Conservation (phyloP, 37 sponge, comb jelly and placozoan genomes). For the Agelas oroides region DNA sequence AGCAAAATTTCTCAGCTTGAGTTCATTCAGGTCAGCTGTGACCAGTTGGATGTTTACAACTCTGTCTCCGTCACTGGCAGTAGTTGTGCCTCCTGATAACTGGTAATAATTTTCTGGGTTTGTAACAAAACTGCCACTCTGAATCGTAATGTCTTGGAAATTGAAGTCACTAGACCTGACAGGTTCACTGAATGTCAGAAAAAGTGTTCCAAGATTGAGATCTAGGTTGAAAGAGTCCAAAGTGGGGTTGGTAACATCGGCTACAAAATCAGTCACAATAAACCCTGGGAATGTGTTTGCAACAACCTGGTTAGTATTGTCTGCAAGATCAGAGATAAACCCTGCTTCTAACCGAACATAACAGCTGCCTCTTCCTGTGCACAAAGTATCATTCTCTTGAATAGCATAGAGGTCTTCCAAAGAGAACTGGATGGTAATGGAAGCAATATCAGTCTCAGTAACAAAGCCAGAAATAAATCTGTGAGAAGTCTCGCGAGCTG, state of each 20-base stretch:
- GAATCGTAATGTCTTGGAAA: constrained; percentile 63
- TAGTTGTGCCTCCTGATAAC: constrained; percentile 55
- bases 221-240: constrained; percentile 66
- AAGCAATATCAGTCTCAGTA: constrained; percentile 10
- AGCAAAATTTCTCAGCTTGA: constrained; percentile 77
- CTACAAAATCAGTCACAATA: constrained; percentile 42
- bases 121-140: constrained; percentile 25
- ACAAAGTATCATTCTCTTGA: constrained; percentile 61
- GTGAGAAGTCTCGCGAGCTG: constrained; percentile 19
- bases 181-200: constrained; percentile 80
- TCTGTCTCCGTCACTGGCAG: constrained; percentile 42
- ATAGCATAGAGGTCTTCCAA: constrained; percentile 62
- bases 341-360: constrained; percentile 57
- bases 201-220: constrained; percentile 63
- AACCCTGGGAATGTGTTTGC: constrained; percentile 30
- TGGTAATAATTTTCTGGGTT: constrained; percentile 38
- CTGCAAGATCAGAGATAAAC: constrained; percentile 72
- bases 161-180: constrained; percentile 48
- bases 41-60: constrained; percentile 50
- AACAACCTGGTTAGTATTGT: constrained; percentile 30
- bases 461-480: constrained; percentile 9
- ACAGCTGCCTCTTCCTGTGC: constrained; percentile 78
- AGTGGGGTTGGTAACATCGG: constrained; percentile 58
- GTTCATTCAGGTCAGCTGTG: constrained; percentile 66
- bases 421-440: constrained; percentile 46